phyloP scores from a whole-genome alignment of 2,888 invertebrate species.

The Gasteruption jaculator region DNA sequence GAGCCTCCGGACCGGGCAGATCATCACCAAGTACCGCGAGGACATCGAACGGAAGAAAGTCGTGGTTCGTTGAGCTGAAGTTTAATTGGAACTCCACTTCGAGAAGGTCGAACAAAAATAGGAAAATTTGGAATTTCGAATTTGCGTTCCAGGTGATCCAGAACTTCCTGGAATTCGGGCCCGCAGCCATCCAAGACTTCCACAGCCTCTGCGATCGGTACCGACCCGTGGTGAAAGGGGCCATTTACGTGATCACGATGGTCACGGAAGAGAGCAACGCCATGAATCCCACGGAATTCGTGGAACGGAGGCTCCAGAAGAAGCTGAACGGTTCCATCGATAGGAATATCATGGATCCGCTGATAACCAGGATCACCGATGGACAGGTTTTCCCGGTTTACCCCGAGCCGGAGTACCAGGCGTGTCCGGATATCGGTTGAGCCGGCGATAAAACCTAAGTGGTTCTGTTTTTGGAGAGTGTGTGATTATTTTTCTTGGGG shows the following conservation, averaged over 20 bases:
- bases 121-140: neutral
- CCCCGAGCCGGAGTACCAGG: conserved; percentile 34
- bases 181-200: conserved; percentile 50
- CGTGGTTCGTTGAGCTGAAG: too few species aligned
- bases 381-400: conserved; percentile 41
- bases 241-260: conserved; percentile 52
- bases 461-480: too few species aligned
- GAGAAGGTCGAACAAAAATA: too few species aligned
- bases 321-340: conserved; percentile 46
- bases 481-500: too few species aligned
- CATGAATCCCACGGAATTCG: too few species aligned
- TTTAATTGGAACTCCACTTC: conserved; percentile 8
- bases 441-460: too few species aligned
- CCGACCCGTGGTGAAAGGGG: conserved; percentile 50
- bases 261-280: conserved; percentile 40
- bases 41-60: conserved; percentile 28
- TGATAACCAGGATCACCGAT: conserved; percentile 53
- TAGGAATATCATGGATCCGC: conserved; percentile 49
- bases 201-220: conserved; percentile 59
- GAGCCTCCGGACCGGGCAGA: conserved; percentile 36
- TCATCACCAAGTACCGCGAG: conserved; percentile 33
- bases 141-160: conserved; percentile 36
- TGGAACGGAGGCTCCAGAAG: conserved; percentile 43
- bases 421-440: too few species aligned
- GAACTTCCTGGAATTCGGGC: conserved; percentile 36